Evolutionary conservation across 2,113 vertebrate species (phyloP).

Genomic region (Catharus fuscescens): DNA sequence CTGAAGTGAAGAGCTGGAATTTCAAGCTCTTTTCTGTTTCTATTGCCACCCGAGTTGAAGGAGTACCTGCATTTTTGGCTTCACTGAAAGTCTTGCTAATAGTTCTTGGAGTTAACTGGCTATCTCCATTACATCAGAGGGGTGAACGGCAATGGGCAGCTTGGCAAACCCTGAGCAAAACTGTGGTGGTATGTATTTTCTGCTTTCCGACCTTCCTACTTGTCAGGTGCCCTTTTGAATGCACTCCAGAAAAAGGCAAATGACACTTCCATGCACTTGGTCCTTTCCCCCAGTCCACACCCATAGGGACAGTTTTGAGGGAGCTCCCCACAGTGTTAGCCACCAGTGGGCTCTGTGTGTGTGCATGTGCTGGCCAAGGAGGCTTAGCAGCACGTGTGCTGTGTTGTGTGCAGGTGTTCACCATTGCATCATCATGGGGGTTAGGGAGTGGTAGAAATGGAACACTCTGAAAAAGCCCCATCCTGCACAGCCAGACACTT

Average conservation of each 20-base stretch:
- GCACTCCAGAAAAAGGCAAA: not conserved
- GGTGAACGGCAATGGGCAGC: not conserved
- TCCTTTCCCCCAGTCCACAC: not conserved
- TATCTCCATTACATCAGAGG: not conserved
- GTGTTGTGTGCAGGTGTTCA: not conserved
- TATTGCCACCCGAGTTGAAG: not conserved
- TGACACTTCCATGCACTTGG: not conserved
- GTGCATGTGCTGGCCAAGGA: not conserved
- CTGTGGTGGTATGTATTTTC: not conserved
- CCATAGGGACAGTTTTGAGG: not conserved
- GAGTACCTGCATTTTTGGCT: not conserved
- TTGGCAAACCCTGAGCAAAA: not conserved
- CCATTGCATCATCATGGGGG: accelerated
- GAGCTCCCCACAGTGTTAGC: not conserved
- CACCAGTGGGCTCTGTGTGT: not conserved
- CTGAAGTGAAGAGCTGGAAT: not conserved
- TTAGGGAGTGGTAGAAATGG: not conserved
- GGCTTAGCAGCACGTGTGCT: accelerated
- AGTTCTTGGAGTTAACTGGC: not conserved
- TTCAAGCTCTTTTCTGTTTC: not conserved
- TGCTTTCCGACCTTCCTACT: not conserved
- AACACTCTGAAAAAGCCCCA: accelerated
- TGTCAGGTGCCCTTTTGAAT: not conserved
- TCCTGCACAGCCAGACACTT: not conserved
- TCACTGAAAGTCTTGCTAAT: not conserved